These are phyloP conservation scores for Cyanoliseus patagonus DNA, from an alignment of 2,113 vertebrate genomes.

Conservation along the genomic window DNA sequence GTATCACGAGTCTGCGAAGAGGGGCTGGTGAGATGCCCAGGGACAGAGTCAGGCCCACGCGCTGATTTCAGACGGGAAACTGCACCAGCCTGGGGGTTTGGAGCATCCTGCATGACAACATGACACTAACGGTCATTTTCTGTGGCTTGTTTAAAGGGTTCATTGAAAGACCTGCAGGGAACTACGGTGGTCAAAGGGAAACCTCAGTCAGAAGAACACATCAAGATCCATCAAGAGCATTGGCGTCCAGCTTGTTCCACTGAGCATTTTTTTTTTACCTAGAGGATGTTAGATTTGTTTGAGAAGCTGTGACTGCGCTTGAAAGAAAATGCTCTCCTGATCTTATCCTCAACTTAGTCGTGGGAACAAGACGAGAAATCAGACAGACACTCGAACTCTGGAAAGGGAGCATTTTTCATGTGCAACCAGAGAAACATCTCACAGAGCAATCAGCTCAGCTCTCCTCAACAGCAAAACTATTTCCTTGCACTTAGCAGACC, in stretches of 20 bases:
- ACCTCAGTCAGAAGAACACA: neutral
- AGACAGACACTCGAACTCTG: neutral
- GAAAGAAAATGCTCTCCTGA: neutral
- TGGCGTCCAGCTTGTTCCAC: neutral
- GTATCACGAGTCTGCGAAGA: fast-evolving
- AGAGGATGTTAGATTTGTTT: neutral
- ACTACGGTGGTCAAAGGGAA: neutral
- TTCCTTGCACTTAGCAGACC: neutral
- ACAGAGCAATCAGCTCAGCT: neutral
- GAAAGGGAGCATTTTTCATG: neutral
- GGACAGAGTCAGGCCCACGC: fast-evolving
- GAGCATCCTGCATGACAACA: fast-evolving
- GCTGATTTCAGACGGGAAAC: neutral
- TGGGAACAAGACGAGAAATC: neutral
- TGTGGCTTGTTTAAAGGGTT: neutral
- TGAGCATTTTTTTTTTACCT: neutral
- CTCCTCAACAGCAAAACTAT: neutral
- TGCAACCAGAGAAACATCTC: neutral
- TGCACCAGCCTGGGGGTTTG: fast-evolving
- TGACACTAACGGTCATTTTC: neutral
- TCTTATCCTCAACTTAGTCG: neutral
- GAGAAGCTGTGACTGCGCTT: neutral
- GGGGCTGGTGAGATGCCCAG: fast-evolving
- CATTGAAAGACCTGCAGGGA: neutral
- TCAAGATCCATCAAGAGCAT: neutral